Conservation (phyloP, 2,113 vertebrate genomes). For the Ceyx melanurus region DNA sequence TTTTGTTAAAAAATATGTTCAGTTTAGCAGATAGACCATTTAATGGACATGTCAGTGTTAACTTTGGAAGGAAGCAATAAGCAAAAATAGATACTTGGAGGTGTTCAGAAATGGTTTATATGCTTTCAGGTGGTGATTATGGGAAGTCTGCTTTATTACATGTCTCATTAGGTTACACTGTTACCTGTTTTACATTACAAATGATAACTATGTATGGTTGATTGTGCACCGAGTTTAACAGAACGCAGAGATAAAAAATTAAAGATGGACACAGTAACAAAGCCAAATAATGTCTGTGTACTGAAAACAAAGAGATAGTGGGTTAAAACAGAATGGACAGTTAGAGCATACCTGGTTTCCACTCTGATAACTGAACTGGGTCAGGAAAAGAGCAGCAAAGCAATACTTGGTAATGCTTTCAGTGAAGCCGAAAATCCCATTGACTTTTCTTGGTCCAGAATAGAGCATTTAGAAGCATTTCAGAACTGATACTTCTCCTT, state of each 20-base stretch:
- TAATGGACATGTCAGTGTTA: background rate
- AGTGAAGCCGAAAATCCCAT: background rate
- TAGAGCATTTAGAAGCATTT: background rate
- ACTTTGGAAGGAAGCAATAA: slow-evolving; percentile 11
- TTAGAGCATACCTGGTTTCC: background rate
- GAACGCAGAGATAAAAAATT: background rate
- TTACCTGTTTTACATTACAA: slow-evolving; percentile 20
- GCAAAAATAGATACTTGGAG: background rate
- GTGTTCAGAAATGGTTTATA: background rate
- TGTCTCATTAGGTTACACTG: slow-evolving; percentile 22
- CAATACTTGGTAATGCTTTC: background rate
- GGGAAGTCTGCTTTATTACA: slow-evolving; percentile 23
- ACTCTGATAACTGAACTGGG: background rate
- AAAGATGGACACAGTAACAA: background rate
- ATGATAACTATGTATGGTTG: background rate
- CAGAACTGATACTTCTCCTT: background rate
- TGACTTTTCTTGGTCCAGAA: background rate
- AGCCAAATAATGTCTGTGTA: background rate
- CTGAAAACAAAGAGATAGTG: background rate
- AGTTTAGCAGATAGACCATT: background rate
- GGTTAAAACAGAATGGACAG: background rate
- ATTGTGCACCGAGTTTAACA: background rate
- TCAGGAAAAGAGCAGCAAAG: background rate
- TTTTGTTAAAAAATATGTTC: background rate
- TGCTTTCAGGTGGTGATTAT: slow-evolving; percentile 10